Conservation (phyloP, 2,113 vertebrate species). For the Psittacus erithacus region DNA sequence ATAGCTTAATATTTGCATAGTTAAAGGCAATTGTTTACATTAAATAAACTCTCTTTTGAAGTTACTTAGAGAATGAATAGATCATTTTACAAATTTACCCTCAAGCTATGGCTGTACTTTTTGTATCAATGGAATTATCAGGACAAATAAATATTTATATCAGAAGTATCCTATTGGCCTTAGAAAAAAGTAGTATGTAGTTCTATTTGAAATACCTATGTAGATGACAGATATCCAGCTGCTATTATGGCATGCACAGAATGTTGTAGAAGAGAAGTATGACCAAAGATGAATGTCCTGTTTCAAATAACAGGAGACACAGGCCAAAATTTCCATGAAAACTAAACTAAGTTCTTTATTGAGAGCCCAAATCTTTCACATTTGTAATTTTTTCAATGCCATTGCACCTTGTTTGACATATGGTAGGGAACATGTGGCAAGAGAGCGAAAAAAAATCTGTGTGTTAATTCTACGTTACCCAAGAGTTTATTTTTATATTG, state of each 20-base stretch:
- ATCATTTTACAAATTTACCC: neutral
- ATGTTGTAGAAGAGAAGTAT: neutral
- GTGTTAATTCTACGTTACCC: neutral
- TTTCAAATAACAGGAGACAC: neutral
- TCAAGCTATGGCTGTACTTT: neutral
- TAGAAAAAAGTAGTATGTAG: neutral
- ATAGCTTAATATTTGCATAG: neutral
- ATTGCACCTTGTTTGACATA: neutral
- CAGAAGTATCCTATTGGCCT: neutral
- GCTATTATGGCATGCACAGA: neutral
- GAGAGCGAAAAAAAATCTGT: neutral
- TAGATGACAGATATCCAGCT: neutral
- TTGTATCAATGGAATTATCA: neutral
- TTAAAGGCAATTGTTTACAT: neutral
- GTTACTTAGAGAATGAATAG: neutral
- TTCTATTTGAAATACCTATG: neutral
- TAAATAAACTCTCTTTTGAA: neutral
- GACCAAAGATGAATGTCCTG: neutral
- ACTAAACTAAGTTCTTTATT: neutral
- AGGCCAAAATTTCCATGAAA: neutral
- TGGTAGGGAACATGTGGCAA: neutral
- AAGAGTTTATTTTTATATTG: neutral
- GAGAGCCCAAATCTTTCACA: neutral
- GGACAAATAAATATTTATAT: constrained; percentile 15
- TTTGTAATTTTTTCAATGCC: neutral